These are phyloP conservation scores for Macrosteles quadrilineatus DNA, from an alignment of 1,140 invertebrate species.

Conservation along the genomic window DNA sequence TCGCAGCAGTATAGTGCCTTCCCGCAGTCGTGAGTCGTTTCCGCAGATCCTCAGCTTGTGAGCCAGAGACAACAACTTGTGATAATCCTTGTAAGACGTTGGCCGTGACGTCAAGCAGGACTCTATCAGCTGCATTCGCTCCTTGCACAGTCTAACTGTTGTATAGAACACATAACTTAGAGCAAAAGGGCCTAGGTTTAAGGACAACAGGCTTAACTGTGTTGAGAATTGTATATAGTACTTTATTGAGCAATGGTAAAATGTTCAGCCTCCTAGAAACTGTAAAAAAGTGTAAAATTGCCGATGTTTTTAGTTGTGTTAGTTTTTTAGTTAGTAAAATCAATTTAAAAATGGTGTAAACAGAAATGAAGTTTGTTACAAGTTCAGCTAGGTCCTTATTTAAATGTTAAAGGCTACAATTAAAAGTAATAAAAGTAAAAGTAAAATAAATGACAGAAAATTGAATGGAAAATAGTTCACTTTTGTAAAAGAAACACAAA, in stretches of 20 bases:
- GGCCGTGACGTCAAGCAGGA: constrained; percentile 55
- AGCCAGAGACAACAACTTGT: constrained; percentile 60
- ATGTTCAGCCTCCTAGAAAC: background rate
- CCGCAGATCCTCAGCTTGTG: constrained; percentile 57
- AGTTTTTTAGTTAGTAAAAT: too few species aligned
- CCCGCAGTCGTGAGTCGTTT: constrained; percentile 50
- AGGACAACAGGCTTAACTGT: constrained; percentile 19
- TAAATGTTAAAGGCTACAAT: too few species aligned
- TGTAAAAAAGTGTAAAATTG: too few species aligned
- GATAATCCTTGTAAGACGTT: constrained; percentile 58
- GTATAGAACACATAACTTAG: background rate
- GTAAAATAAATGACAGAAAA: too few species aligned
- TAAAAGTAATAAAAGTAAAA: too few species aligned
- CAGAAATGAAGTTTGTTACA: too few species aligned
- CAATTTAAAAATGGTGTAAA: too few species aligned
- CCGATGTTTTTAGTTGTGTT: too few species aligned
- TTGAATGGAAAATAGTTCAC: too few species aligned
- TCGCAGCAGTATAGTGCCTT: constrained; percentile 62
- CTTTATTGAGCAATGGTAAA: background rate
- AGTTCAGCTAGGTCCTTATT: too few species aligned
- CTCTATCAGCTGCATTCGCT: constrained; percentile 58
- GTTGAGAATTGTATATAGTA: background rate
- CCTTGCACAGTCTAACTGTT: constrained; percentile 58
- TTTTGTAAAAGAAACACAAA: too few species aligned
- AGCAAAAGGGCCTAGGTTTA: constrained; percentile 33